Conservation (phyloP, 2,888 invertebrate genomes). For the Metallyticus violacea region DNA sequence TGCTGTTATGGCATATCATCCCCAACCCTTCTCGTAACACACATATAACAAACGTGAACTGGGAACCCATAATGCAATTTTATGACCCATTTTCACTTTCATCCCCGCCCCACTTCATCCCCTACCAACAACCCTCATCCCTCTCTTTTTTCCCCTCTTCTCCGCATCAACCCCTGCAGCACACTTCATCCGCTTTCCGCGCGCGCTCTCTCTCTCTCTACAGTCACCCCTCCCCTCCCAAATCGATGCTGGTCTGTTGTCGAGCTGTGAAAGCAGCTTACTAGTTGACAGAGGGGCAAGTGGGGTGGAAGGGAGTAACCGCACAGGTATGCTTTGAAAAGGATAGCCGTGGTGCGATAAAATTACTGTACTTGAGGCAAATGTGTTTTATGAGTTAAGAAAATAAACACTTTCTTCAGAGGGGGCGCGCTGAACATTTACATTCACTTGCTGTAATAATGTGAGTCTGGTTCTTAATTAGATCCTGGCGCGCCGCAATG, state of each 20-base stretch:
- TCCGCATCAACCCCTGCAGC: not conserved
- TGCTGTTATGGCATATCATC: not conserved
- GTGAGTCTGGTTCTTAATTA: not conserved
- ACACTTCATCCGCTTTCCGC: not conserved
- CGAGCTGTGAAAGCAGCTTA: not conserved
- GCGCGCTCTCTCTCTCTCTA: not conserved
- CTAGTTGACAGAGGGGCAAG: not conserved
- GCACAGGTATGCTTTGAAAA: not conserved
- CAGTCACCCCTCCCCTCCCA: not conserved
- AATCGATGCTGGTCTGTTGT: not conserved
- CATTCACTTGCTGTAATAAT: not conserved
- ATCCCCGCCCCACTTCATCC: not conserved
- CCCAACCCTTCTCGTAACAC: not conserved
- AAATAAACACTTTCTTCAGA: not conserved
- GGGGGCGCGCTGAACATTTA: not conserved
- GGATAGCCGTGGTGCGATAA: not conserved
- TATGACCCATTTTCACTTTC: constrained; percentile 8
- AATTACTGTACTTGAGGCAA: not conserved
- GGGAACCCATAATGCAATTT: not conserved
- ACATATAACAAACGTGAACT: not conserved
- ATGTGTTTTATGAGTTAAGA: not conserved
- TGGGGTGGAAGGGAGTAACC: not conserved
- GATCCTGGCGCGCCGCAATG: too few species aligned
- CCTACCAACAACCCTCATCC: not conserved
- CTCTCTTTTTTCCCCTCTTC: not conserved